These are phyloP conservation scores for Torymus aiolomorphi DNA, from an alignment of 2,888 invertebrate genomes.

Conservation along the genomic window DNA sequence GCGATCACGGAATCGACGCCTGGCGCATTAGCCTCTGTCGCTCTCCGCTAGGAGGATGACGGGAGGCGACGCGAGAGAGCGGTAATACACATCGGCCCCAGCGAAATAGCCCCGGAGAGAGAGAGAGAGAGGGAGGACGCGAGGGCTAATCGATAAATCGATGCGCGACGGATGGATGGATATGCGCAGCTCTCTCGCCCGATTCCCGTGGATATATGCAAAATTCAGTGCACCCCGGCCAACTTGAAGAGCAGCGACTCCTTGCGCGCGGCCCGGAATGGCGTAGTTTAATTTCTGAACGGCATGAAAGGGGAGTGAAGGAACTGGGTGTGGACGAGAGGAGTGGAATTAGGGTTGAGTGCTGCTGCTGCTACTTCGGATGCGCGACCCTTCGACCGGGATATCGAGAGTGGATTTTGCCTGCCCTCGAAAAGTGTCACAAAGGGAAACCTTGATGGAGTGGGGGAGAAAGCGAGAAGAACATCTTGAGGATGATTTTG, in stretches of 20 bases:
- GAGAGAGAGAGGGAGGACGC: not conserved
- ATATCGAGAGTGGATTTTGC: too few species aligned
- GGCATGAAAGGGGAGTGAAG: not conserved
- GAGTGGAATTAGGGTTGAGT: not conserved
- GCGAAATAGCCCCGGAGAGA: slow-evolving; percentile 38
- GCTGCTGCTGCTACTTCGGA: not conserved
- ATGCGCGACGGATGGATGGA: slow-evolving; percentile 28
- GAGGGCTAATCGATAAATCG: slow-evolving; percentile 51
- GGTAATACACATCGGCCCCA: slow-evolving; percentile 32
- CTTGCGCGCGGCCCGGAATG: too few species aligned
- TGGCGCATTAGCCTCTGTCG: slow-evolving; percentile 17
- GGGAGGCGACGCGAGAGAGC: not conserved
- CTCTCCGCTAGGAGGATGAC: slow-evolving; percentile 2
- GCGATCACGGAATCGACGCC: slow-evolving; percentile 25
- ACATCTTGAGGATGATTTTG: too few species aligned
- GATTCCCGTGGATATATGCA: slow-evolving; percentile 33
- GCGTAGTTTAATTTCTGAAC: too few species aligned
- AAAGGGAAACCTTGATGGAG: too few species aligned
- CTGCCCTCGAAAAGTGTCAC: too few species aligned
- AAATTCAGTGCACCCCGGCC: slow-evolving; percentile 9
- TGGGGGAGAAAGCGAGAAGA: too few species aligned
- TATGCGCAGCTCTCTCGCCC: not conserved
- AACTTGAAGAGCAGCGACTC: too few species aligned
- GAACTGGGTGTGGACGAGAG: not conserved
- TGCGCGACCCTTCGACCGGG: too few species aligned